phyloP scores from a whole-genome alignment of 64 coral and sea anemone genomes.

The Pocillopora damicornis region DNA sequence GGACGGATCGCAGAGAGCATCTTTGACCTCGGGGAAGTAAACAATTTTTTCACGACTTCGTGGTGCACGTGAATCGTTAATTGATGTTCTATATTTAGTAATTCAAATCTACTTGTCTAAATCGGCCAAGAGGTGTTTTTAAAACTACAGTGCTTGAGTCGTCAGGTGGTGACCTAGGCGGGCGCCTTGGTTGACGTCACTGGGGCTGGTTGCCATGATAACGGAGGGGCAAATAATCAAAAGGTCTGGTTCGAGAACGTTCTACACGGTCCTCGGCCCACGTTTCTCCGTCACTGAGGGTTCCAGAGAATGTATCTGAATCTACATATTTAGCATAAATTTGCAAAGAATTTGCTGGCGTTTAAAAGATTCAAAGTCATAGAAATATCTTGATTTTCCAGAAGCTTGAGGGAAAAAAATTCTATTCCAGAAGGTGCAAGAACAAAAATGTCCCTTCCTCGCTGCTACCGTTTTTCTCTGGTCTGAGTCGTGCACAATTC shows the following conservation, averaged over 20 bases:
- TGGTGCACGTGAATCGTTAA: slow-evolving; percentile 11
- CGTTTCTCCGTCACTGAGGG: background rate
- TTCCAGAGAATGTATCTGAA: slow-evolving; percentile 21
- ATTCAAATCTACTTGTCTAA: background rate
- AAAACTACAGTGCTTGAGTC: background rate
- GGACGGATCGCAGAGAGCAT: background rate
- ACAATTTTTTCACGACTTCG: background rate
- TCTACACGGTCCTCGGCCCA: background rate
- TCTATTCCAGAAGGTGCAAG: background rate
- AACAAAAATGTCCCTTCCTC: background rate
- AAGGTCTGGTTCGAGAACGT: slow-evolving; percentile 9
- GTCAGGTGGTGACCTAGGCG: slow-evolving; percentile 14
- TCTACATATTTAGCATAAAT: slow-evolving; percentile 10
- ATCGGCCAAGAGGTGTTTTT: background rate
- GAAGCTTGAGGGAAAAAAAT: background rate
- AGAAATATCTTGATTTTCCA: background rate
- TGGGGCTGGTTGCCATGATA: background rate
- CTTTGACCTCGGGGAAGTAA: slow-evolving; percentile 10
- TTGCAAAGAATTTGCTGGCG: background rate
- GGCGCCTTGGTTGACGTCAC: slow-evolving; percentile 34
- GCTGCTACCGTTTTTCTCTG: too few relatives aligned
- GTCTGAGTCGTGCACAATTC: too few relatives aligned
- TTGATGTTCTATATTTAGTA: slow-evolving; percentile 33
- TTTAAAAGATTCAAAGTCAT: background rate
- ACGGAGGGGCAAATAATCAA: background rate